Base-by-base conservation (phyloP, 2,797 vertebrate species). In the Schizopygopsis pylzovi region DNA sequence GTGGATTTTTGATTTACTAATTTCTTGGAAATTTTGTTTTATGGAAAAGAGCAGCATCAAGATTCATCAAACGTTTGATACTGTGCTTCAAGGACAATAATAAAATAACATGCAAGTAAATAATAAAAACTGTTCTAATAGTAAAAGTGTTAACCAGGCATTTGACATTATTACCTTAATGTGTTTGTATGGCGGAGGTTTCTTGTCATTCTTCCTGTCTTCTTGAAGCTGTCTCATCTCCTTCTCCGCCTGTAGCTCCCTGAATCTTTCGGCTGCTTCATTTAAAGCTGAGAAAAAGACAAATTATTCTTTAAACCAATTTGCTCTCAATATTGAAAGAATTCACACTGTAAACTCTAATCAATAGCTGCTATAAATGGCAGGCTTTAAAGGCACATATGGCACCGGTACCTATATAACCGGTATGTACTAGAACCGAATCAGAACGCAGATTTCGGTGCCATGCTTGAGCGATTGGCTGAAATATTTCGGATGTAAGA, bases 151-250 rank as follows among this genome's bases (percentile, higher is more conserved):
- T 47, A 47, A 72, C 70, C 6, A 75, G 22, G 28, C 28, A 18
- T 67, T 67, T 37, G 65, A 18, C 1, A 67, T 37, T 9, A 67
- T 67, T 92, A 99, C 98, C 97, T 96, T 98, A 83, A 99, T 98
- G 89, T 99, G 98, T 90, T 94, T 97, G 92, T 98, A 99, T 0
- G 98, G 98, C 22, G 98, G 98, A 47, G 98, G 98, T 84, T 99
- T 99, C 94, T 97, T 99, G 92, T 99, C 97, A 0, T 99, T 99
- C 91, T 97, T 99, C 87, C 97, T 94, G 93, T 98, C 97, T 93
- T 99, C 98, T 91, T 99, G 98, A 54, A 99, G 96, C 90, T 98
- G 98, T 89, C 96, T 96, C 91, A 99, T 96, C 90, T 99, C 98
- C 79, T 96, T 98, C 90, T 99, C 97, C 4, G 96, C 95, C 92